phyloP scores from a whole-genome alignment of 2,888 invertebrate species.

The Tachina fera region DNA sequence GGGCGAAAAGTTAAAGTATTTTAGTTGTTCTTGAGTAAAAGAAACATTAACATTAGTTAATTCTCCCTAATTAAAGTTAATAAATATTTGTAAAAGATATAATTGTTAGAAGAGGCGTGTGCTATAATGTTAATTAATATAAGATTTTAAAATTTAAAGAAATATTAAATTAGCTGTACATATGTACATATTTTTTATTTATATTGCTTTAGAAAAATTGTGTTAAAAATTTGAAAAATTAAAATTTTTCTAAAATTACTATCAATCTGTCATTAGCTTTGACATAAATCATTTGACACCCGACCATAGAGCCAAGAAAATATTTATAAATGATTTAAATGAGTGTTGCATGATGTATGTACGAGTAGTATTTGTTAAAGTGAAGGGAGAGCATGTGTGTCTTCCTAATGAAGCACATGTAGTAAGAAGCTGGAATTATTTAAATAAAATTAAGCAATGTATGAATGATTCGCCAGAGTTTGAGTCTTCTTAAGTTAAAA shows the following conservation, averaged over 20 bases:
- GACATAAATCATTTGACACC: slow-evolving; percentile 73
- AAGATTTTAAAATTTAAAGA: slow-evolving; percentile 24
- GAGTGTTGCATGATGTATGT: neutral
- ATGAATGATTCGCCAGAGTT: neutral
- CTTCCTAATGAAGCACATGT: slow-evolving; percentile 41
- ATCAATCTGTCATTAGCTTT: slow-evolving; percentile 71
- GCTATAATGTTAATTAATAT: slow-evolving; percentile 29
- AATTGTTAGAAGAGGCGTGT: slow-evolving; percentile 38
- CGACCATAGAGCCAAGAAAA: slow-evolving; percentile 2
- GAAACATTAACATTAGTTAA: slow-evolving; percentile 47
- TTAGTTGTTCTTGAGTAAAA: slow-evolving; percentile 17
- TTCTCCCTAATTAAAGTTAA: neutral
- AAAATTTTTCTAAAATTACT: slow-evolving; percentile 41
- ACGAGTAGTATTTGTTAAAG: neutral
- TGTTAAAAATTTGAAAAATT: slow-evolving; percentile 47
- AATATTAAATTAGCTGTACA: neutral
- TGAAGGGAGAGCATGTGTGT: slow-evolving; percentile 37
- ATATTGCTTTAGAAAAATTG: slow-evolving; percentile 28
- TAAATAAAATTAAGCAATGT: neutral
- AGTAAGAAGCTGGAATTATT: slow-evolving; percentile 31
- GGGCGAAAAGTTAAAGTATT: neutral
- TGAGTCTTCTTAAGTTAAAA: neutral
- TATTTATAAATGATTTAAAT: slow-evolving; percentile 24
- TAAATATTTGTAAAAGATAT: neutral
- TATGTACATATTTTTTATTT: neutral